phyloP scores from a whole-genome alignment of 2,888 invertebrate genomes.

The Tanypteryx hageni region DNA sequence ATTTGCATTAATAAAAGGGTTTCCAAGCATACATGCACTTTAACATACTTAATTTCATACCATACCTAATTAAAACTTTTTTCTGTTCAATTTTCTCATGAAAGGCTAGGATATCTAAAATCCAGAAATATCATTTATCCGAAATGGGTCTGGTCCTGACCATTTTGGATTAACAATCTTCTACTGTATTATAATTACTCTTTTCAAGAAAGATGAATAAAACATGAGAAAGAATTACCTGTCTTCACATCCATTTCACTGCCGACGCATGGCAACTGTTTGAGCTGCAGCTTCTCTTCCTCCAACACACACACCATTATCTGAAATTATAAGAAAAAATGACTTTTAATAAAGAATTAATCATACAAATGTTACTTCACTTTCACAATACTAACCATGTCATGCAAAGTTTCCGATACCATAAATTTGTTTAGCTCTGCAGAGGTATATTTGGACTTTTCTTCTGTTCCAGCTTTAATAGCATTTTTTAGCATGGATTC shows the following conservation, averaged over 20 bases:
- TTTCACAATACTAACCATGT: constrained; percentile 65
- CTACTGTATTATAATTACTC: no score
- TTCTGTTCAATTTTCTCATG: no score
- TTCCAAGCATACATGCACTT: no score
- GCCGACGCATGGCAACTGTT: constrained; percentile 69
- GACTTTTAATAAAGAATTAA: background rate
- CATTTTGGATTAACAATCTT: no score
- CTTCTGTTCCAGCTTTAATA: constrained; percentile 23
- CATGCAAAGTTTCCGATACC: constrained; percentile 66
- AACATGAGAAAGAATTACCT: constrained; percentile 58
- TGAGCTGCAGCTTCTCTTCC: constrained; percentile 58
- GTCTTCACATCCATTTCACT: constrained; percentile 70
- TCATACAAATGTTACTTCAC: background rate
- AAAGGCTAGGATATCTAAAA: no score
- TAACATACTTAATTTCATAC: no score
- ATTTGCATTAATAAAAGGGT: no score
- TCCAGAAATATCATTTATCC: no score
- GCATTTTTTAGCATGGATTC: constrained; percentile 48
- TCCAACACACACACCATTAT: constrained; percentile 67
- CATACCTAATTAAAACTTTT: no score
- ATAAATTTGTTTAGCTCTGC: constrained; percentile 66
- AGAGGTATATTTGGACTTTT: constrained; percentile 41
- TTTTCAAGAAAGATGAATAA: no score
- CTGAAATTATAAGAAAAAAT: constrained; percentile 54
- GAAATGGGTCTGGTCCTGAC: no score